phyloP scores from a whole-genome alignment of 2,113 vertebrate species.

The Steatornis caripensis region DNA sequence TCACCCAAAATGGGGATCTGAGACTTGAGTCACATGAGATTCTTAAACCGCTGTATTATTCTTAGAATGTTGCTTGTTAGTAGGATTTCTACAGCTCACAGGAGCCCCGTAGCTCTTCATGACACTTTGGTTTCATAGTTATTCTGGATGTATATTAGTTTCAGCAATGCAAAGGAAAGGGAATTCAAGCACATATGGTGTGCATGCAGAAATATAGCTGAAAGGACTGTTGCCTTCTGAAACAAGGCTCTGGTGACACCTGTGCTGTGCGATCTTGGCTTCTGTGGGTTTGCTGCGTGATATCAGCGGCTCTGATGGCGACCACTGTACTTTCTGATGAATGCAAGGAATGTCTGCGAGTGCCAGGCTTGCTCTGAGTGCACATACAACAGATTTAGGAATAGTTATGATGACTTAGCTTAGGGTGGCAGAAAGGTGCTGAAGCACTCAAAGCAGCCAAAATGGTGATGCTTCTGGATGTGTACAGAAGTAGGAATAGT shows the following conservation, averaged over 20 bases:
- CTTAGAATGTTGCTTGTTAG: not conserved
- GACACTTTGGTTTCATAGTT: not conserved
- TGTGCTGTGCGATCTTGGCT: not conserved
- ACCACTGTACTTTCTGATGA: not conserved
- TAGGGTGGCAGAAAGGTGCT: not conserved
- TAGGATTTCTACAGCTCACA: not conserved
- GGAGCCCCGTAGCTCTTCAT: not conserved
- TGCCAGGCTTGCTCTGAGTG: not conserved
- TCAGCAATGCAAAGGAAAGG: not conserved
- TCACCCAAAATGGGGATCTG: not conserved
- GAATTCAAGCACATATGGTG: not conserved
- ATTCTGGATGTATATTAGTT: not conserved
- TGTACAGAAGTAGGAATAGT: not conserved
- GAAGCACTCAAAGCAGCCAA: not conserved
- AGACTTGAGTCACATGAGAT: not conserved
- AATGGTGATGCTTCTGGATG: not conserved
- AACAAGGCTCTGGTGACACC: not conserved
- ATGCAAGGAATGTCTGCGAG: not conserved
- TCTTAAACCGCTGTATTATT: not conserved
- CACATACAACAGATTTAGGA: not conserved
- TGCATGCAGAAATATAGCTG: not conserved
- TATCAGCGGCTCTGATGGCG: rapidly evolving
- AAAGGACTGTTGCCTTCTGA: not conserved
- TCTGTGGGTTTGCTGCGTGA: not conserved
- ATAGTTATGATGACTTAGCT: not conserved